Percentiles rank a stretch among this genome's conserved stretches.
phyloP scores from a whole-genome alignment of 1,140 invertebrate species.

The Musca vetustissima region DNA sequence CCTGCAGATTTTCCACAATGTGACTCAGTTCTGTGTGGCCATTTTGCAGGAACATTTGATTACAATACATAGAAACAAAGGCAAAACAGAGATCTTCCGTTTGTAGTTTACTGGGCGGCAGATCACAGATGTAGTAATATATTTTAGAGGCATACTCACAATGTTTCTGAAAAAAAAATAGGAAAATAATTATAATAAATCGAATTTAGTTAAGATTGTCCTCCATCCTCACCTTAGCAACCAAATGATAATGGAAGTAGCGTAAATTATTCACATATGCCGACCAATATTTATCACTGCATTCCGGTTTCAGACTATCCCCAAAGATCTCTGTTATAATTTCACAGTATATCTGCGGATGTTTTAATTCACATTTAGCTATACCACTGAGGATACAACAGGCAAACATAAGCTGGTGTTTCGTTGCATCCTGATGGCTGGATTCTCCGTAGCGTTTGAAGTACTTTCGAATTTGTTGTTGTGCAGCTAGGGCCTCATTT shows the following conservation, averaged over 20 bases:
- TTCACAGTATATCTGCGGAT: constrained; percentile 18
- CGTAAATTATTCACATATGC: constrained; percentile 20
- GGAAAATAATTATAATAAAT: neutral
- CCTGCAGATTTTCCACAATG: constrained; percentile 8
- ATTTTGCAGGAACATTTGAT: constrained; percentile 20
- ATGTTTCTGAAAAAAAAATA: constrained; percentile 13
- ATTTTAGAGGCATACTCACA: constrained; percentile 1
- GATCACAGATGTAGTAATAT: constrained; percentile 8
- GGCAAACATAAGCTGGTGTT: constrained; percentile 16
- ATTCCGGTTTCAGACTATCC: constrained; percentile 4
- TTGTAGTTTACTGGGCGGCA: neutral
- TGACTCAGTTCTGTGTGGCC: neutral
- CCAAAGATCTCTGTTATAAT: constrained; percentile 4
- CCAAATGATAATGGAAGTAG: constrained; percentile 22
- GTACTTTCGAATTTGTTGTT: constrained; percentile 8
- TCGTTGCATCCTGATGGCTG: neutral
- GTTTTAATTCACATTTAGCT: constrained; percentile 1
- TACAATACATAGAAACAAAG: neutral
- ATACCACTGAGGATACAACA: neutral
- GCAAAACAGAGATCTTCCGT: constrained; percentile 8
- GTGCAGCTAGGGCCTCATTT: neutral
- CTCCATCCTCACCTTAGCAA: constrained; percentile 19
- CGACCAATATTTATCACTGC: constrained; percentile 23
- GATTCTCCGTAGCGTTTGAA: neutral
- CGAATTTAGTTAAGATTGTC: neutral